Evolutionary conservation across 2,113 vertebrate genomes (phyloP).

Genomic region (Saccopteryx bilineata): DNA sequence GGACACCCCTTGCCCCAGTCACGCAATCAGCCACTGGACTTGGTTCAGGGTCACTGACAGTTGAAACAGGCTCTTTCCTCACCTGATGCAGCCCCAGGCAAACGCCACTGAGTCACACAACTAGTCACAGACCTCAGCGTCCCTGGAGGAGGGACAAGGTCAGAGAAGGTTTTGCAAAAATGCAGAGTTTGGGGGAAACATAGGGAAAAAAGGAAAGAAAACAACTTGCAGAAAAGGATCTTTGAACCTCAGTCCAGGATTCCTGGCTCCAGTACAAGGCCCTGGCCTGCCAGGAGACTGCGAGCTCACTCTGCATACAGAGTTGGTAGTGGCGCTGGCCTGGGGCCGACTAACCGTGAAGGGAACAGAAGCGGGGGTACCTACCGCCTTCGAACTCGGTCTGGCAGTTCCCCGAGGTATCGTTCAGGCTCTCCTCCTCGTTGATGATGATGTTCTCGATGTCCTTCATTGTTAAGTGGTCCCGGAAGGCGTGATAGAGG

Average conservation of each 20-base stretch:
- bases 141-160: background rate
- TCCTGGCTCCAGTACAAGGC: too few relatives aligned
- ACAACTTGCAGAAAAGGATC: background rate
- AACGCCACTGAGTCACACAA: background rate
- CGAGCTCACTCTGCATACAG: background rate
- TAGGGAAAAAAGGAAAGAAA: background rate
- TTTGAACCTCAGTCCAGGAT: background rate
- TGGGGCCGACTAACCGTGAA: background rate
- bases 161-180: background rate
- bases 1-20: background rate
- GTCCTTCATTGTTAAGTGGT: constrained; percentile 99
- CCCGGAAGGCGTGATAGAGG: constrained; percentile 98
- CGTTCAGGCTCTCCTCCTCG: constrained; percentile 98
- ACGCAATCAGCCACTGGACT: background rate
- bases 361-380: background rate
- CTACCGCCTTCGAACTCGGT: constrained; percentile 96
- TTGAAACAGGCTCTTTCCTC: background rate
- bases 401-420: constrained; percentile 97
- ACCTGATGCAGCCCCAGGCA: background rate
- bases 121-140: background rate
- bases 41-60: background rate
- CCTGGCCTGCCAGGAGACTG: too few relatives aligned
- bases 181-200: background rate
- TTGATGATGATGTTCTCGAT: constrained; percentile 99
- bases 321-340: fast-evolving